Evolutionary conservation across 1,140 invertebrate species (phyloP).

Genomic region (Drosophila equinoxialis): DNA sequence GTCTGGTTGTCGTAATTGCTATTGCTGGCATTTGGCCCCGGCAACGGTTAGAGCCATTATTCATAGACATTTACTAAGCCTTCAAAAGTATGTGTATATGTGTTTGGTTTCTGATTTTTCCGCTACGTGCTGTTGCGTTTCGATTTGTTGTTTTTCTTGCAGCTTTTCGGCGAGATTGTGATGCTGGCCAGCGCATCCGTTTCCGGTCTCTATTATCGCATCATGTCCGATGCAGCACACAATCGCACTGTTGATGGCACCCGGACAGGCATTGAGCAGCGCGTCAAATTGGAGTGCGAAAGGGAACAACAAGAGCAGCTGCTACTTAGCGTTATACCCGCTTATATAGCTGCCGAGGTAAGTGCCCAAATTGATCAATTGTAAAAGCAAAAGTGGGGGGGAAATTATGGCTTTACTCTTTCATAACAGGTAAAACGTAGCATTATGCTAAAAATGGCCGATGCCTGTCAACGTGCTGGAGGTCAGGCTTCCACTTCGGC

Average conservation of each 20-base stretch:
- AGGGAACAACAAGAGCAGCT: constrained; percentile 96
- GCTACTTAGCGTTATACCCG: constrained; percentile 95
- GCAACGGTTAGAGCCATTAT: constrained; percentile 28
- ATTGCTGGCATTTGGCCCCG: background rate
- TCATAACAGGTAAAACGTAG: constrained; percentile 91
- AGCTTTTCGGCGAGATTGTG: constrained; percentile 90
- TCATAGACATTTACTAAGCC: background rate
- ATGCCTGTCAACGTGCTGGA: constrained; percentile 90
- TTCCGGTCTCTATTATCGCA: constrained; percentile 93
- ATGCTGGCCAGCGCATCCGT: constrained; percentile 90
- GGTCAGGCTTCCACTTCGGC: constrained; percentile 90
- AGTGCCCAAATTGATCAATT: background rate
- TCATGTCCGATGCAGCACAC: constrained; percentile 92
- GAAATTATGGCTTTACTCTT: background rate
- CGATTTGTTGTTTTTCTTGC: constrained; percentile 37
- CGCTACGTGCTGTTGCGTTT: background rate
- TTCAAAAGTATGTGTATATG: constrained; percentile 15
- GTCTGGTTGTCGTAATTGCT: background rate
- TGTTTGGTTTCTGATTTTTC: no score
- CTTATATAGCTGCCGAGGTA: constrained; percentile 85
- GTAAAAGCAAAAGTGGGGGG: no score
- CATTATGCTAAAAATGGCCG: constrained; percentile 96
- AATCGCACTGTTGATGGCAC: constrained; percentile 93
- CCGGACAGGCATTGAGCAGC: constrained; percentile 94
- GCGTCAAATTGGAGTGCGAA: constrained; percentile 96